Percentiles rank a stretch among this genome's conserved stretches.
Conservation (phyloP, 1,140 invertebrate genomes). For the Pogonomyrmex californicus region DNA sequence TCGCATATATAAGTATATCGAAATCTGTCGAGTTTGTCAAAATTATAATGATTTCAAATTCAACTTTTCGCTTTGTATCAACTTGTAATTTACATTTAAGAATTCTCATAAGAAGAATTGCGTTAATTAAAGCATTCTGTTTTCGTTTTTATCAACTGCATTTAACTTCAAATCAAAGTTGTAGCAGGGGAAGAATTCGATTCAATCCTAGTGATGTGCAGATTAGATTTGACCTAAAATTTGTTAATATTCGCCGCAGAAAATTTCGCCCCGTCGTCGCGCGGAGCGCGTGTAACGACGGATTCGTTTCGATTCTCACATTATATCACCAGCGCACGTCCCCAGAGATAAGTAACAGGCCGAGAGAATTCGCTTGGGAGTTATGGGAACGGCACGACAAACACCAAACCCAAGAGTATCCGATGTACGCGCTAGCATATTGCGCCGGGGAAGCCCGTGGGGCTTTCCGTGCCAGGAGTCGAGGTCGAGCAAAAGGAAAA, state of each 20-base stretch:
- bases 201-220: background rate
- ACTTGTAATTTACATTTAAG: background rate
- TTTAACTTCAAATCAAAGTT: background rate
- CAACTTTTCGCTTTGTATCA: background rate
- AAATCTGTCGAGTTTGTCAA: background rate
- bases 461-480: constrained; percentile 82
- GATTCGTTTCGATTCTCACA: constrained; percentile 82
- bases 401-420: constrained; percentile 81
- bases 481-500: constrained; percentile 54
- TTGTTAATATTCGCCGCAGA: background rate
- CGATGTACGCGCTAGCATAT: constrained; percentile 83
- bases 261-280: background rate
- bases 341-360: constrained; percentile 77
- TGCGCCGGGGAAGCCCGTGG: constrained; percentile 80
- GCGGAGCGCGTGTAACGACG: constrained; percentile 52
- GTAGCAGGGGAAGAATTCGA: background rate
- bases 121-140: background rate
- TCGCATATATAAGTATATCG: background rate
- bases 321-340: constrained; percentile 81
- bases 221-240: background rate
- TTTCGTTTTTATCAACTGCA: background rate
- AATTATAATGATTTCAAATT: background rate
- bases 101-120: background rate
- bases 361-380: constrained; percentile 77
- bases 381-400: constrained; percentile 83